Evolutionary conservation across 2,888 invertebrate species (phyloP).

Genomic region (Tachina lurida): DNA sequence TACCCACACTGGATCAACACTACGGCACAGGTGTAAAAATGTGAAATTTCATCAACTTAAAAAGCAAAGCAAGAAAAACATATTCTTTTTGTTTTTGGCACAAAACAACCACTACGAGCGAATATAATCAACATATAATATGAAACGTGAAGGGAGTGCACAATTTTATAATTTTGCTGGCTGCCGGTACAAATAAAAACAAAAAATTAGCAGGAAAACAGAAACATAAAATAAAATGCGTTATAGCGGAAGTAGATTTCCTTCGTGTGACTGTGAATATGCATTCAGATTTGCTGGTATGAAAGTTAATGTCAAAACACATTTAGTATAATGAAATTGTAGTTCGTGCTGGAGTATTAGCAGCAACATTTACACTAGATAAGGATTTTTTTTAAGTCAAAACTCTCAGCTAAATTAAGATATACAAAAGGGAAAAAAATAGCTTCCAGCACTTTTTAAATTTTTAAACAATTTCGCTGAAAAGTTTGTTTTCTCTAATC

Average conservation of each 20-base stretch:
- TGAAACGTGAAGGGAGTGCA: conserved; percentile 63
- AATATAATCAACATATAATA: conserved; percentile 66
- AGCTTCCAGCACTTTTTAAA: neutral
- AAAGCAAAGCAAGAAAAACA: conserved; percentile 33
- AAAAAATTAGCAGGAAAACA: conserved; percentile 3
- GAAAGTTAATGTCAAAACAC: conserved; percentile 24
- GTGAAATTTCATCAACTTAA: conserved; percentile 45
- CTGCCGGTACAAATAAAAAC: neutral
- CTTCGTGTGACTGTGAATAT: conserved; percentile 18
- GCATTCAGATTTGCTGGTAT: neutral
- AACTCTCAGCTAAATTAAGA: conserved; percentile 24
- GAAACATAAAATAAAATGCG: conserved; percentile 52
- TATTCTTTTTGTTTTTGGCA: conserved; percentile 21
- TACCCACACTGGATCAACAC: conserved; percentile 15
- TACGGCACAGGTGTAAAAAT: conserved; percentile 55
- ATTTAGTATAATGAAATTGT: conserved; percentile 56
- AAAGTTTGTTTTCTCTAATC: neutral
- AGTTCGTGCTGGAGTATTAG: conserved; percentile 52
- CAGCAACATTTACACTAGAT: conserved; percentile 34
- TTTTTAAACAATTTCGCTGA: neutral
- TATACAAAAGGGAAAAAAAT: neutral
- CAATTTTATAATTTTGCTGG: conserved; percentile 60
- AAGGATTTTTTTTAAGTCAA: neutral
- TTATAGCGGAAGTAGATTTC: conserved; percentile 54
- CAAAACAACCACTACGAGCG: conserved; percentile 23